Evolutionary conservation across 2,113 vertebrate genomes (phyloP).

Genomic region (Planiliza haematocheilus): DNA sequence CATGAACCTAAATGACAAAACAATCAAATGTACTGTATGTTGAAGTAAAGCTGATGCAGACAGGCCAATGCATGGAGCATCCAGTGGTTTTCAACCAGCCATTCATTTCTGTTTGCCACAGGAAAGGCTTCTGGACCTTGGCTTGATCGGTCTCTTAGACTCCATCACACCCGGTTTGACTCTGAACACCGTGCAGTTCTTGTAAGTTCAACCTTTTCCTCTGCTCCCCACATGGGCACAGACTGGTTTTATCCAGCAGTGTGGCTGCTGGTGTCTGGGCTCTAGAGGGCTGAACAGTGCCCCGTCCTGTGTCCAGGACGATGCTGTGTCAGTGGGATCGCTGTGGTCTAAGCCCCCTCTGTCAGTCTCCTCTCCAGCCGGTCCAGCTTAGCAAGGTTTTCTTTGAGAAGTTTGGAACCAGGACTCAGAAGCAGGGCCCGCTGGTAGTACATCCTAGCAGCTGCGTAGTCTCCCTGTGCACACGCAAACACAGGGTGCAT

Average conservation of each 20-base stretch:
- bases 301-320: slow-evolving; percentile 4
- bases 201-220: neutral
- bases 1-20: slow-evolving; percentile 20
- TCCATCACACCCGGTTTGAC: neutral
- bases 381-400: slow-evolving; percentile 95
- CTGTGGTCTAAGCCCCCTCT: slow-evolving; percentile 64
- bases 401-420: slow-evolving; percentile 92
- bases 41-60: slow-evolving; percentile 42
- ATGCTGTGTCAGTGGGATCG: neutral
- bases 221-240: neutral
- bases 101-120: neutral
- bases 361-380: slow-evolving; percentile 90
- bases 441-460: slow-evolving; percentile 92
- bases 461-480: slow-evolving; percentile 90
- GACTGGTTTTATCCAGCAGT: slow-evolving; percentile 15
- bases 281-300: neutral
- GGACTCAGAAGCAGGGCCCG: slow-evolving; percentile 91
- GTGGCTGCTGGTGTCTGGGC: slow-evolving; percentile 22
- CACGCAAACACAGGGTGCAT: neutral
- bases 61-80: slow-evolving; percentile 6
- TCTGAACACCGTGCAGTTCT: neutral
- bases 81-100: neutral
- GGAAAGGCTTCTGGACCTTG: slow-evolving; percentile 11
- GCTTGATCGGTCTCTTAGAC: neutral
- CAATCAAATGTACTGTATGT: slow-evolving; percentile 25